Conservation (phyloP, 2,113 vertebrate species). For the Phalacrocorax aristotelis region DNA sequence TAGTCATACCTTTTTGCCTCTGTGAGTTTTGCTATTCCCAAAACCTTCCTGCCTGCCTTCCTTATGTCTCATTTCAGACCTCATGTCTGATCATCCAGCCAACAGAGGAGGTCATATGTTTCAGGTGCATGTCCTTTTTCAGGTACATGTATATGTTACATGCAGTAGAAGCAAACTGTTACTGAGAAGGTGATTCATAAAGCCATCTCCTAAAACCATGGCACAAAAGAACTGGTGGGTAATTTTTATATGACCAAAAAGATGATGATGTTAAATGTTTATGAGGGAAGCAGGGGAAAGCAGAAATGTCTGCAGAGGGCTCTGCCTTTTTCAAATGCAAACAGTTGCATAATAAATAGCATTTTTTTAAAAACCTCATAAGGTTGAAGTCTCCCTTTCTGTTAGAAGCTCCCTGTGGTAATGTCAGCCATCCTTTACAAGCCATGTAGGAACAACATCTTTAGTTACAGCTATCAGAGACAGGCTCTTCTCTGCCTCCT, state of each 20-base stretch:
- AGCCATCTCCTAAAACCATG: not conserved
- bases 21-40: not conserved
- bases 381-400: not conserved
- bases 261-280: not conserved
- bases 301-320: not conserved
- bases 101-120: not conserved
- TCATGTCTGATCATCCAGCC: not conserved
- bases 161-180: not conserved
- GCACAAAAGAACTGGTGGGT: not conserved
- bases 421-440: not conserved
- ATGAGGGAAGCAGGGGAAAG: not conserved
- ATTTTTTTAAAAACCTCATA: not conserved
- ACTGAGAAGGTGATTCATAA: not conserved
- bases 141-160: not conserved
- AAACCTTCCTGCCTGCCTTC: not conserved
- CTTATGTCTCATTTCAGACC: no score
- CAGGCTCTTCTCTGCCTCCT: not conserved
- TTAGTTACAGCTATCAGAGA: not conserved
- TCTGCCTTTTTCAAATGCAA: not conserved
- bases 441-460: not conserved
- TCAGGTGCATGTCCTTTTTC: not conserved
- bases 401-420: not conserved
- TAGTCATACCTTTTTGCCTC: not conserved
- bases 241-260: not conserved
- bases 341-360: not conserved